Conservation (phyloP, 2,888 invertebrate species). For the Pseudoips prasinana region DNA sequence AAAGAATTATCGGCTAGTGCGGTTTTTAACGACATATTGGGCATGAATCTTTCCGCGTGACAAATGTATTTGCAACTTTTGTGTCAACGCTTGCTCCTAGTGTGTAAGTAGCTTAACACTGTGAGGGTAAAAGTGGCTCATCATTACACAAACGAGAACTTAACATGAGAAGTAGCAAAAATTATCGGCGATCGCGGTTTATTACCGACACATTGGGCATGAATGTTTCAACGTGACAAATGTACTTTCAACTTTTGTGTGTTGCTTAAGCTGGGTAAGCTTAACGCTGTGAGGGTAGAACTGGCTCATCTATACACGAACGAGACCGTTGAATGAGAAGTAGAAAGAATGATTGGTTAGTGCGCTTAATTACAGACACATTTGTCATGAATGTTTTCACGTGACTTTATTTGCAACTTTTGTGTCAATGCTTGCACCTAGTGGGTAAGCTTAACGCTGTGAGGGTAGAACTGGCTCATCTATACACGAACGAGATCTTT, state of each 20-base stretch:
- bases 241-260: too few relatives aligned
- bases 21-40: constrained; percentile 31
- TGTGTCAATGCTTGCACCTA: constrained; percentile 20
- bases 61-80: constrained; percentile 1
- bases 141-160: constrained; percentile 39
- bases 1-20: constrained; percentile 44
- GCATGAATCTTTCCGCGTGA: constrained; percentile 22
- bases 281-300: constrained; percentile 26
- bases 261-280: constrained; percentile 21
- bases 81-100: constrained; percentile 20
- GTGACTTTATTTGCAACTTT: not conserved
- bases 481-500: constrained; percentile 40
- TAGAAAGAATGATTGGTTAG: constrained; percentile 46
- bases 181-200: constrained; percentile 37
- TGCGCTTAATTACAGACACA: constrained; percentile 34
- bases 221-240: constrained; percentile 26
- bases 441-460: constrained; percentile 11
- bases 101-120: constrained; percentile 7
- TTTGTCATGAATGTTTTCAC: constrained; percentile 24
- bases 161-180: constrained; percentile 54
- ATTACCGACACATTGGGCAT: constrained; percentile 26
- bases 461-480: constrained; percentile 39
- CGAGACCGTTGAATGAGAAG: constrained; percentile 45
- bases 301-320: constrained; percentile 39
- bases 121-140: constrained; percentile 37